Percentiles rank a stretch among this genome's conserved stretches.
Evolutionary conservation across 2,888 invertebrate genomes (phyloP).

Genomic region (Cataglyphis livida): DNA sequence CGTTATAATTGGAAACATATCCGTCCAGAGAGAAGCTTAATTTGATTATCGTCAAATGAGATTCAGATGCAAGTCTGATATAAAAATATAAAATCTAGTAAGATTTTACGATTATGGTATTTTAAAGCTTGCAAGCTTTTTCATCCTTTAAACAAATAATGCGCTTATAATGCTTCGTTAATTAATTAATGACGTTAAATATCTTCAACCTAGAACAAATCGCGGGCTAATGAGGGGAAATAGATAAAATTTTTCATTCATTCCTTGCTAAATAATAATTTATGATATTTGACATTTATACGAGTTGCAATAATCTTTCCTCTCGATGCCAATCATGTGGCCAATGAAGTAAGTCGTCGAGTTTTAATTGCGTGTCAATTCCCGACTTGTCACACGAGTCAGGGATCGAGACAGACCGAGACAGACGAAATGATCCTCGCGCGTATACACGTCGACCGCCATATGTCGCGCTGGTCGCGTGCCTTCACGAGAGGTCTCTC

Average conservation of each 20-base stretch:
- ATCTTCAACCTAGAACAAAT: neutral
- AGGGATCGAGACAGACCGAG: constrained; percentile 38
- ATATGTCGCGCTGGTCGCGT: constrained; percentile 83
- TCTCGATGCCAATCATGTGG: neutral
- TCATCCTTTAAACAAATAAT: neutral
- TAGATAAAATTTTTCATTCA: neutral
- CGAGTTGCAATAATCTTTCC: neutral
- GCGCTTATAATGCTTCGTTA: neutral
- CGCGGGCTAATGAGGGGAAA: neutral
- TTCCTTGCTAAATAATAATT: neutral
- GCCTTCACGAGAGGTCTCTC: constrained; percentile 82
- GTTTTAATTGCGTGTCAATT: constrained; percentile 47
- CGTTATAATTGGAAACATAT: constrained; percentile 46
- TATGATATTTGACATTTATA: neutral
- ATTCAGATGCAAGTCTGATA: constrained; percentile 15
- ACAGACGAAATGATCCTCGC: constrained; percentile 59
- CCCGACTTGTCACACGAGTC: constrained; percentile 51
- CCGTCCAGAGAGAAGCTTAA: constrained; percentile 22
- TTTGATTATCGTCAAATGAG: constrained; percentile 38
- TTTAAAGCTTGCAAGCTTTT: neutral
- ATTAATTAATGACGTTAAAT: neutral
- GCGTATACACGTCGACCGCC: constrained; percentile 72
- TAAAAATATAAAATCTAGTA: no score
- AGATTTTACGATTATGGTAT: constrained; percentile 27
- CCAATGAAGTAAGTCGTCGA: neutral